phyloP scores from a whole-genome alignment of 2,888 invertebrate genomes.

The Oxyscelio sp. region DNA sequence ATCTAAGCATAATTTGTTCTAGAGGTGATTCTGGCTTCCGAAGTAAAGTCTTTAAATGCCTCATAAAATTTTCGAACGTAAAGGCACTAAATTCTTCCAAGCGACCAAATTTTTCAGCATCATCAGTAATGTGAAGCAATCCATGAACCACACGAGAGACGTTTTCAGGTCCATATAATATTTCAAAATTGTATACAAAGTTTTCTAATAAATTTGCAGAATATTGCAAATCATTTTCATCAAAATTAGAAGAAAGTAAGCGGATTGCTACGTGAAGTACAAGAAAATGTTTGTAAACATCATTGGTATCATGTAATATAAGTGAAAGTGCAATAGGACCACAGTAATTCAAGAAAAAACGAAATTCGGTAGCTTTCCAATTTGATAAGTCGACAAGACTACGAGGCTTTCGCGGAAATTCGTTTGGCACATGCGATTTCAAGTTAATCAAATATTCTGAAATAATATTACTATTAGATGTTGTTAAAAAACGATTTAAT shows the following conservation, averaged over 20 bases:
- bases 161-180: neutral
- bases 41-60: too few species aligned
- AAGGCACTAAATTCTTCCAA: neutral
- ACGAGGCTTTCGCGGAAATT: slow-evolving; percentile 5
- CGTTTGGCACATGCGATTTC: neutral
- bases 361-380: slow-evolving; percentile 34
- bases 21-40: too few species aligned
- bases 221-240: neutral
- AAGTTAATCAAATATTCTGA: neutral
- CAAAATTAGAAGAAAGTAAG: neutral
- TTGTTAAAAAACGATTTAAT: neutral
- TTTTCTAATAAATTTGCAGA: neutral
- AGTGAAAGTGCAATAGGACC: neutral
- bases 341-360: slow-evolving; percentile 13
- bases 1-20: neutral
- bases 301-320: neutral
- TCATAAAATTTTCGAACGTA: slow-evolving; percentile 4
- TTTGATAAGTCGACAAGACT: neutral
- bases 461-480: neutral
- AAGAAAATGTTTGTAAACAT: neutral
- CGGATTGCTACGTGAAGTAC: neutral
- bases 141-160: neutral
- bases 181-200: neutral
- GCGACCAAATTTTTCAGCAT: neutral
- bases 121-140: neutral